These are phyloP conservation scores for Xiphophorus birchmanni DNA, from an alignment of 2,797 vertebrate genomes.

Conservation along the genomic window DNA sequence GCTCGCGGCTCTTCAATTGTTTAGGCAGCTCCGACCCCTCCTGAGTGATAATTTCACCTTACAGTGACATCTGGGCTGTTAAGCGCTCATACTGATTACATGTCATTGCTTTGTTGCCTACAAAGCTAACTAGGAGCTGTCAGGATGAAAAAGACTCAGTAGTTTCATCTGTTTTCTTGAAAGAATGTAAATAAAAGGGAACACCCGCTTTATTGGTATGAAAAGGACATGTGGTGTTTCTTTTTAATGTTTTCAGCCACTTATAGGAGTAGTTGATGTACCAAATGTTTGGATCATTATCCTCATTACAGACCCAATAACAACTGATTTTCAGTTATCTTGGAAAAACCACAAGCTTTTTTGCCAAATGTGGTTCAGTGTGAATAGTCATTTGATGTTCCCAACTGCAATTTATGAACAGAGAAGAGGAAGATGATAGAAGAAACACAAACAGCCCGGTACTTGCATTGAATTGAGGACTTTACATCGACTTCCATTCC, in stretches of 20 bases:
- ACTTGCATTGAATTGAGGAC: too few species aligned
- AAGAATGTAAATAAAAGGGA: background rate
- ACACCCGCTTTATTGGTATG: background rate
- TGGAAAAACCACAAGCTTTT: background rate
- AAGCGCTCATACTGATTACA: conserved; percentile 50
- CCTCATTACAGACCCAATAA: background rate
- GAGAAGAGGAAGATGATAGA: background rate
- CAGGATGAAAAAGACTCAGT: conserved; percentile 15
- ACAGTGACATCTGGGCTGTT: conserved; percentile 52
- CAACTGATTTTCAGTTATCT: background rate
- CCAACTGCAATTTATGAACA: background rate
- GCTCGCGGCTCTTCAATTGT: conserved; percentile 39
- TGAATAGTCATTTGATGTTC: background rate
- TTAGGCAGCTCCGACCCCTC: conserved; percentile 51
- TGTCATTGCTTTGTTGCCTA: conserved; percentile 54
- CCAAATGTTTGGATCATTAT: background rate
- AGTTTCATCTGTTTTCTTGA: background rate
- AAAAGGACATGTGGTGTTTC: background rate
- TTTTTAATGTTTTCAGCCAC: background rate
- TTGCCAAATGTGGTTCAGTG: background rate
- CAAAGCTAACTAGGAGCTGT: conserved; percentile 47
- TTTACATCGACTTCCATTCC: too few species aligned
- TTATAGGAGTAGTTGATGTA: background rate
- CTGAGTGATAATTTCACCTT: conserved; percentile 53
- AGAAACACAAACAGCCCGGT: too few species aligned